Evolutionary conservation across 2,888 invertebrate species (phyloP).

Genomic region (Melinaea menophilus): DNA sequence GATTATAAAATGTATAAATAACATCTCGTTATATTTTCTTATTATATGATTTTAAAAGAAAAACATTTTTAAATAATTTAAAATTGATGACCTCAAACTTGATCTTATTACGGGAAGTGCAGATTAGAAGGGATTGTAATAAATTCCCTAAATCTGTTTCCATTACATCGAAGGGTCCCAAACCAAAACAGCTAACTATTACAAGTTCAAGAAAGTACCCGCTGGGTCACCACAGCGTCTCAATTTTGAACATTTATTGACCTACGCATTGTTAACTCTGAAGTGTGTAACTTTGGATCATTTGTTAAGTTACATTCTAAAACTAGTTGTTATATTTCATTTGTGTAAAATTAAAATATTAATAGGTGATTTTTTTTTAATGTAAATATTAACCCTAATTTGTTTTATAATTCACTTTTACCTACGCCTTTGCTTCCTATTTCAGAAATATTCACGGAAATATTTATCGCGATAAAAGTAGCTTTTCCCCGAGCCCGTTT

Average conservation of each 20-base stretch:
- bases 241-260: conserved; percentile 1
- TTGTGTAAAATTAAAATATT: too few relatives aligned
- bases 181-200: conserved; percentile 1
- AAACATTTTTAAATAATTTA: conserved; percentile 17
- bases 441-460: too few relatives aligned
- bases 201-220: not conserved
- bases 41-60: too few relatives aligned
- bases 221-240: not conserved
- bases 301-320: too few relatives aligned
- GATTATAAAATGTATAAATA: not conserved
- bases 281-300: not conserved
- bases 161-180: conserved; percentile 7
- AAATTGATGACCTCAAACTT: conserved; percentile 32
- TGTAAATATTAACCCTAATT: too few relatives aligned
- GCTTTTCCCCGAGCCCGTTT: too few relatives aligned
- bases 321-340: too few relatives aligned
- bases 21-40: too few relatives aligned
- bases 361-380: too few relatives aligned
- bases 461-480: too few relatives aligned
- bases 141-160: conserved; percentile 24
- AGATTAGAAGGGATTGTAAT: conserved; percentile 33
- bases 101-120: conserved; percentile 31
- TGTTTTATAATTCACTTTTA: too few relatives aligned
- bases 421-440: too few relatives aligned
- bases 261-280: not conserved